Evolutionary conservation across 2,113 vertebrate species (phyloP).

Genomic region (Progne subis): DNA sequence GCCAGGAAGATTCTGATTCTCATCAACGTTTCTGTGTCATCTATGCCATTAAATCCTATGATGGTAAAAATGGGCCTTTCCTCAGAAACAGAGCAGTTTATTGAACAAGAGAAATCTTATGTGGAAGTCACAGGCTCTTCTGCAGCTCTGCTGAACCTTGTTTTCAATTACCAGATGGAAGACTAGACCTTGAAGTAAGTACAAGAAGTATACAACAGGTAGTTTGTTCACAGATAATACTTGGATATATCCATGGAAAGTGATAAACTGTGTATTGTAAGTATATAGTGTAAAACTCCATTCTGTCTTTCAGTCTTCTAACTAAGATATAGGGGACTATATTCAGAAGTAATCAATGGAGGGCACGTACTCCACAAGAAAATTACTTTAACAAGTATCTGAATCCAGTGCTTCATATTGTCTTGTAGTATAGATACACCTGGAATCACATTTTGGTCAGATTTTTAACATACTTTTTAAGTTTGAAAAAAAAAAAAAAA

Average conservation of each 20-base stretch:
- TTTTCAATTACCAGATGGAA: not conserved
- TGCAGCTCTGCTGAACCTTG: not conserved
- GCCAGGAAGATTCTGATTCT: not conserved
- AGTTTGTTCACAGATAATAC: not conserved
- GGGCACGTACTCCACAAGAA: not conserved
- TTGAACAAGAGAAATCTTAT: not conserved
- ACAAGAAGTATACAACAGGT: not conserved
- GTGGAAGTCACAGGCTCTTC: not conserved
- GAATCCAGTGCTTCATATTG: not conserved
- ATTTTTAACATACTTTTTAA: not conserved
- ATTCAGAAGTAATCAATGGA: not conserved
- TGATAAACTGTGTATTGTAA: not conserved
- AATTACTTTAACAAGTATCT: not conserved
- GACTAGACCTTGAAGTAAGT: not conserved
- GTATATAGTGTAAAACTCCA: not conserved
- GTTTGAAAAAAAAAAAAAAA: not conserved
- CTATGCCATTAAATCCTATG: not conserved
- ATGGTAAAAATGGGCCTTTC: not conserved
- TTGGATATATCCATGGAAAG: not conserved
- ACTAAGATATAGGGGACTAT: not conserved
- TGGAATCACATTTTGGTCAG: not conserved
- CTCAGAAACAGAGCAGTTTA: not conserved
- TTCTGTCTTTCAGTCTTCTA: not conserved
- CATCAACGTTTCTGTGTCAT: not conserved
- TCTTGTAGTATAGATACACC: not conserved